Conservation (phyloP, 2,113 vertebrate species). For the Miniopterus natalensis region DNA sequence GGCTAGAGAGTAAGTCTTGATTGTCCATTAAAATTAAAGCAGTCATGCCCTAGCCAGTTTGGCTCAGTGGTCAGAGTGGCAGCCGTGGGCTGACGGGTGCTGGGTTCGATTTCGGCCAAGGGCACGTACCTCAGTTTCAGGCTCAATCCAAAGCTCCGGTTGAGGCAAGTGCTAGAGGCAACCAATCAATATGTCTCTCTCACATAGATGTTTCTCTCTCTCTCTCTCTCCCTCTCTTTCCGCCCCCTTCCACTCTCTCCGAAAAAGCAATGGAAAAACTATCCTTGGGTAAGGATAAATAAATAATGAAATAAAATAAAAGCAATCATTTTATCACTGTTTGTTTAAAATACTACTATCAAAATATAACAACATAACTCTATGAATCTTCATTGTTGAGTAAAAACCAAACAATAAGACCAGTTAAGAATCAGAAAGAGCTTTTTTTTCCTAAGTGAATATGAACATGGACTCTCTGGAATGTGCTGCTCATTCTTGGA, state of each 20-base stretch:
- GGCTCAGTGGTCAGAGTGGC: no score
- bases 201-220: no score
- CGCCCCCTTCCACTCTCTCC: no score
- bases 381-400: neutral
- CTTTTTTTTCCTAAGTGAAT: neutral
- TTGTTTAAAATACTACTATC: constrained; percentile 34
- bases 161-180: no score
- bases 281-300: no score
- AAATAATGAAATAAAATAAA: constrained; percentile 16
- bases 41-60: neutral
- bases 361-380: neutral
- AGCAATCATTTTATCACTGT: constrained; percentile 17
- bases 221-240: no score
- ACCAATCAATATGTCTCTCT: no score
- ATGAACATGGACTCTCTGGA: neutral
- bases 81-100: no score
- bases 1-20: neutral
- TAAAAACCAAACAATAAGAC: constrained; percentile 33
- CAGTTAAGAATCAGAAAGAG: neutral
- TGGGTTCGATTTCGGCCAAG: no score
- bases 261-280: no score
- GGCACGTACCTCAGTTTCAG: no score
- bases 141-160: no score
- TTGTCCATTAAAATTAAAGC: constrained; percentile 46
- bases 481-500: constrained; percentile 44